phyloP scores from a whole-genome alignment of 2,888 invertebrate species.

The Cataglyphis altisquamis region DNA sequence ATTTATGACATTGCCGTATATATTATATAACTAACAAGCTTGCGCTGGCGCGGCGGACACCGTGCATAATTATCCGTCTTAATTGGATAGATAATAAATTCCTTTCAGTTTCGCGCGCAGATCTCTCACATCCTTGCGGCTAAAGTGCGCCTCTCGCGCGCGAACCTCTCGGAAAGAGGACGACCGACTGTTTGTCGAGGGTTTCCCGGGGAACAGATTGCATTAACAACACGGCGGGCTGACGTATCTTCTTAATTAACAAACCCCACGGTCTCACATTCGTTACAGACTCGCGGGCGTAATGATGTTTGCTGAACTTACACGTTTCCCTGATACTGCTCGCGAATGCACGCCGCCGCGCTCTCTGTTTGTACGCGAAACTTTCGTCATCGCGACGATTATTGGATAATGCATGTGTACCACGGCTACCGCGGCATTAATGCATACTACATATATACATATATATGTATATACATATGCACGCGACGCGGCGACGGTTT shows the following conservation, averaged over 20 bases:
- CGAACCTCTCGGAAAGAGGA: slow-evolving; percentile 26
- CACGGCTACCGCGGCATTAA: slow-evolving; percentile 26
- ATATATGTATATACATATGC: background rate
- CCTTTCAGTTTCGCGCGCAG: slow-evolving; percentile 61
- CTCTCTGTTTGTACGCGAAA: slow-evolving; percentile 34
- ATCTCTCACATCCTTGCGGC: slow-evolving; percentile 64
- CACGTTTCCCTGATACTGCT: slow-evolving; percentile 39
- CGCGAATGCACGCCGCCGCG: slow-evolving; percentile 24
- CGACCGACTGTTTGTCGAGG: slow-evolving; percentile 59
- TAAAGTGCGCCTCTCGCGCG: slow-evolving; percentile 57
- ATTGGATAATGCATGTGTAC: slow-evolving; percentile 41
- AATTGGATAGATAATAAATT: slow-evolving; percentile 73
- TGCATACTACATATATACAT: background rate
- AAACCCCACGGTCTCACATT: slow-evolving; percentile 51
- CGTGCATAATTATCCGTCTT: slow-evolving; percentile 68
- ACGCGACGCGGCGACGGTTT: background rate
- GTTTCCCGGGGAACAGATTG: slow-evolving; percentile 66
- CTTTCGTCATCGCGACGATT: slow-evolving; percentile 52
- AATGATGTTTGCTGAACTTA: slow-evolving; percentile 57
- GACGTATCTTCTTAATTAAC: slow-evolving; percentile 69
- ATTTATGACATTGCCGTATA: slow-evolving; percentile 18
- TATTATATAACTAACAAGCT: slow-evolving; percentile 52
- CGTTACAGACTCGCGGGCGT: slow-evolving; percentile 54
- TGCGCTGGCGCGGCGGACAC: slow-evolving; percentile 31
- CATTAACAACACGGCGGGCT: slow-evolving; percentile 69